Evolutionary conservation across 2,888 invertebrate genomes (phyloP).

Genomic region (Coenonympha arcania): DNA sequence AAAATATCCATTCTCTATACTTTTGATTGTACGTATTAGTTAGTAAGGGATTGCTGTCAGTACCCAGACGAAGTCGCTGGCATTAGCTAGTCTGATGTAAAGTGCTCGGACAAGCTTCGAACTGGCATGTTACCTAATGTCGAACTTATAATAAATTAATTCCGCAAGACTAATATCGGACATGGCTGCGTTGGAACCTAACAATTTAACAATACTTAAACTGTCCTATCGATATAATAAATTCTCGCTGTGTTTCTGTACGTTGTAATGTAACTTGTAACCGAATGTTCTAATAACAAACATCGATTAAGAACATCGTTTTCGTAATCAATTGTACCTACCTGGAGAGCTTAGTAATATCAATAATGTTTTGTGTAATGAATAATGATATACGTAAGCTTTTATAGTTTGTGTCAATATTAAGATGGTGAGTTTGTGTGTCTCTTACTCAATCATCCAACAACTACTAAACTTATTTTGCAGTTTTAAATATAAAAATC

Average conservation of each 20-base stretch:
- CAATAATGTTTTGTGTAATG: neutral
- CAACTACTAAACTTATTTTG: too few species aligned
- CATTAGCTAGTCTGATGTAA: neutral
- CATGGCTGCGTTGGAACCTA: neutral
- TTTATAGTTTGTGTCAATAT: too few species aligned
- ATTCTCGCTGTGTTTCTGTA: slow-evolving; percentile 3
- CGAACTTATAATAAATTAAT: neutral
- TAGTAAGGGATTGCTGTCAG: too few species aligned
- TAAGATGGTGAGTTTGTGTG: too few species aligned
- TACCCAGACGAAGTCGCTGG: neutral
- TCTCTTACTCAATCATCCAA: too few species aligned
- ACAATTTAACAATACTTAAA: slow-evolving; percentile 3
- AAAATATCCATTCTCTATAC: too few species aligned
- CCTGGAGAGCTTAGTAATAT: too few species aligned
- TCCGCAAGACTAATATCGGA: neutral
- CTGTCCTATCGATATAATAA: slow-evolving; percentile 1
- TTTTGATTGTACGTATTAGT: too few species aligned
- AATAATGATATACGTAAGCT: neutral
- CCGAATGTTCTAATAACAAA: slow-evolving; percentile 3
- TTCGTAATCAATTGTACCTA: neutral
- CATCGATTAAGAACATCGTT: slow-evolving; percentile 1
- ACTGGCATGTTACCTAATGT: neutral
- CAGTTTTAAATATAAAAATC: too few species aligned
- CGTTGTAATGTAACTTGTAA: neutral
- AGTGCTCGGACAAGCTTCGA: neutral